Conservation (phyloP, 2,113 vertebrate genomes). For the Empidonax traillii region DNA sequence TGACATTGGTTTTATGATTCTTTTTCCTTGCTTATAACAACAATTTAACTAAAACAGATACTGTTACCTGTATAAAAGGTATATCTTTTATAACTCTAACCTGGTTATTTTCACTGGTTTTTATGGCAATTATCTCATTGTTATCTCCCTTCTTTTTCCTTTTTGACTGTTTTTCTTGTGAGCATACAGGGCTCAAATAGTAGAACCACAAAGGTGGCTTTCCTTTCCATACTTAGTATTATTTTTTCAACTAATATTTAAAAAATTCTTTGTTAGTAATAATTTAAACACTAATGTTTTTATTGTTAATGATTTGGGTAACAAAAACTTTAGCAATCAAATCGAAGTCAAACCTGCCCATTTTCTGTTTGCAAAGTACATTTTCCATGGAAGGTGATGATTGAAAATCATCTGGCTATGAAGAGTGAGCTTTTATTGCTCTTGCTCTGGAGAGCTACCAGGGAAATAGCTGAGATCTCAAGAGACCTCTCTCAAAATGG, state of each 20-base stretch:
- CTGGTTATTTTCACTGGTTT: neutral
- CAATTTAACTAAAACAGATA: neutral
- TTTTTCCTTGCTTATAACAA: neutral
- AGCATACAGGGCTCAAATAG: neutral
- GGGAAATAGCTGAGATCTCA: slow-evolving; percentile 37
- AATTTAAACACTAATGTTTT: neutral
- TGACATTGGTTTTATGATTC: neutral
- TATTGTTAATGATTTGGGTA: neutral
- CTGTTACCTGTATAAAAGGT: neutral
- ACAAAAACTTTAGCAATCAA: neutral
- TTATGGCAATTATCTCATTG: neutral
- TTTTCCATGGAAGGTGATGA: neutral
- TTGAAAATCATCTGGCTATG: neutral
- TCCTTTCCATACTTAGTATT: neutral
- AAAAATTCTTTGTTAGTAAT: neutral
- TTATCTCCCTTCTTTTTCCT: neutral
- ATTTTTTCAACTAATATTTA: neutral
- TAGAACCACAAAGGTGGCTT: neutral
- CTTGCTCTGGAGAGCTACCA: neutral
- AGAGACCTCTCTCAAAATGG: slow-evolving; percentile 4
- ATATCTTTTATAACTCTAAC: neutral
- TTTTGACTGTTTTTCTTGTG: neutral
- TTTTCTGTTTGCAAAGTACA: neutral
- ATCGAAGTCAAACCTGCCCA: neutral
- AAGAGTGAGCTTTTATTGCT: neutral